Conservation (phyloP, 2,888 invertebrate genomes). For the Campoplex nolae region DNA sequence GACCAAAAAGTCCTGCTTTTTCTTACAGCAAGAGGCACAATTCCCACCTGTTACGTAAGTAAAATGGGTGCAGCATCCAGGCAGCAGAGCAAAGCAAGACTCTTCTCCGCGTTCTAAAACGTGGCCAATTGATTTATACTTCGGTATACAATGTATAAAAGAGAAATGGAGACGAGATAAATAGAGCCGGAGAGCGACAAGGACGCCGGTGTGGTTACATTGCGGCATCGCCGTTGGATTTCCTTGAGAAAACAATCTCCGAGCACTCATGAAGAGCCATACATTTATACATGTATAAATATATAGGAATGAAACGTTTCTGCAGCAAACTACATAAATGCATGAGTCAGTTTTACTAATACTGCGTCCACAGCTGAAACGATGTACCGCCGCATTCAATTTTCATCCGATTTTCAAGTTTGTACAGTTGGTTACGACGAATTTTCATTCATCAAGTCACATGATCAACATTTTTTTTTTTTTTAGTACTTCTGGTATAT, state of each 20-base stretch:
- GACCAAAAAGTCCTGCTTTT: background rate
- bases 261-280: conserved; percentile 72
- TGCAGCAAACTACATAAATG: conserved; percentile 5
- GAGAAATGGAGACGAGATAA: conserved; percentile 47
- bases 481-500: background rate
- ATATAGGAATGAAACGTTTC: background rate
- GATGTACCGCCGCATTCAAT: background rate
- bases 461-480: background rate
- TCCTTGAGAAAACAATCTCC: conserved; percentile 75
- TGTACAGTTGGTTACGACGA: background rate
- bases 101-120: conserved; percentile 63
- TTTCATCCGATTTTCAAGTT: background rate
- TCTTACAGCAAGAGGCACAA: conserved; percentile 2
- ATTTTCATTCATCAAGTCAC: background rate
- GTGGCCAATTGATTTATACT: conserved; percentile 79
- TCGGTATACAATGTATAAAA: conserved; percentile 68
- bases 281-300: conserved; percentile 12
- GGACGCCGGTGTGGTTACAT: conserved; percentile 65
- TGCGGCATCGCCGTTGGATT: conserved; percentile 68
- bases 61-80: conserved; percentile 64
- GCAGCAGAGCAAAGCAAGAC: conserved; percentile 43
- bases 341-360: conserved; percentile 47
- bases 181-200: conserved; percentile 52
- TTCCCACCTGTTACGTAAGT: conserved; percentile 76
- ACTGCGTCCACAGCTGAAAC: conserved; percentile 8